Evolutionary conservation across 2,888 invertebrate genomes (phyloP).

Genomic region (Acanthosoma haemorrhoidale): DNA sequence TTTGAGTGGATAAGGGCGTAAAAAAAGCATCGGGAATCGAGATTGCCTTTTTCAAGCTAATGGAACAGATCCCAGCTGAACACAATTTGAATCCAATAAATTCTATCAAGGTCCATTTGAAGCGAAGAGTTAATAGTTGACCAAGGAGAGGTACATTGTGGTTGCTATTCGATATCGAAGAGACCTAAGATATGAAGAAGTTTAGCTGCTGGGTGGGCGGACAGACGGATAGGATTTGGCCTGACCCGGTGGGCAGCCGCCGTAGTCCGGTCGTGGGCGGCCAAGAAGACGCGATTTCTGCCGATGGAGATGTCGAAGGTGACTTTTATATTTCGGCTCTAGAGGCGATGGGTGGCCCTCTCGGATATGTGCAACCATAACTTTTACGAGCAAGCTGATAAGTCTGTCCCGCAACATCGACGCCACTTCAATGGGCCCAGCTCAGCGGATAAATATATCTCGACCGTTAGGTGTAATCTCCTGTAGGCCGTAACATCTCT

Average conservation of each 20-base stretch:
- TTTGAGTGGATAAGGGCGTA: too few species aligned
- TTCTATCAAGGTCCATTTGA: too few species aligned
- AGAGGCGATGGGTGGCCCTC: background rate
- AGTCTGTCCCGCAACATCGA: too few species aligned
- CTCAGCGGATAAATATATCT: background rate
- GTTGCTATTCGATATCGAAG: background rate
- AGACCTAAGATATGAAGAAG: background rate
- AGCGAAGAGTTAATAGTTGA: too few species aligned
- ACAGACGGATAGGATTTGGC: background rate
- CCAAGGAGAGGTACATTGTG: background rate
- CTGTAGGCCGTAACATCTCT: too few species aligned
- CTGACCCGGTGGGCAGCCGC: background rate
- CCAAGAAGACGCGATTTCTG: background rate
- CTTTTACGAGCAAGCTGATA: constrained; percentile 3
- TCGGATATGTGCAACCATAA: background rate
- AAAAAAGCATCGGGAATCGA: too few species aligned
- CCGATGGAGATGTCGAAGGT: background rate
- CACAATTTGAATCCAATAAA: too few species aligned
- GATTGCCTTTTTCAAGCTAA: too few species aligned
- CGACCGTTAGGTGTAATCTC: background rate
- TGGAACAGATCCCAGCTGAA: too few species aligned
- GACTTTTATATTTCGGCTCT: background rate
- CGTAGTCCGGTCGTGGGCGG: background rate
- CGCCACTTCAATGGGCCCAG: too few species aligned
- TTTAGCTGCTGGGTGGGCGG: background rate